phyloP scores from a whole-genome alignment of 2,888 invertebrate genomes.

The Metalampra italica region DNA sequence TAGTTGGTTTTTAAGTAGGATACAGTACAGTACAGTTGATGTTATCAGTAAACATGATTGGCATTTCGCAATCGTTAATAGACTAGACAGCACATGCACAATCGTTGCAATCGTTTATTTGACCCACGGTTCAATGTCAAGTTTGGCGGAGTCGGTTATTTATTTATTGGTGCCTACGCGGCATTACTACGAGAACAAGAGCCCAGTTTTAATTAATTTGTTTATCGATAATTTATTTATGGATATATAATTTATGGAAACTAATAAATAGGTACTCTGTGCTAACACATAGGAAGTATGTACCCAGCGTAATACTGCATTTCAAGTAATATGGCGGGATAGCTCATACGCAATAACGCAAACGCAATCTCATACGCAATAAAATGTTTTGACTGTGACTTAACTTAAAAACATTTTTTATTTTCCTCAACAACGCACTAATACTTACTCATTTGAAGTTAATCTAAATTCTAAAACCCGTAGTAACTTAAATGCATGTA shows the following conservation, averaged over 20 bases:
- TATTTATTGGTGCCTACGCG: background rate
- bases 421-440: background rate
- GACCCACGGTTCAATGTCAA: conserved; percentile 36
- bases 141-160: conserved; percentile 20
- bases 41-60: conserved; percentile 6
- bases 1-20: too few relatives aligned
- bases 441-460: background rate
- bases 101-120: conserved; percentile 16
- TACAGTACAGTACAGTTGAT: background rate
- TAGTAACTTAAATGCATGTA: conserved; percentile 33
- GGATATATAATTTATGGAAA: too few relatives aligned
- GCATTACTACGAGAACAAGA: background rate
- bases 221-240: background rate
- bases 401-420: too few relatives aligned
- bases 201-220: background rate
- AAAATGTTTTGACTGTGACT: too few relatives aligned
- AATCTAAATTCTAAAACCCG: conserved; percentile 8
- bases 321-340: too few relatives aligned
- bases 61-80: conserved; percentile 18
- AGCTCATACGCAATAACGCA: too few relatives aligned
- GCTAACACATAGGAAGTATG: too few relatives aligned
- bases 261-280: too few relatives aligned
- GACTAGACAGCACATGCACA: conserved; percentile 13
- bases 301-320: too few relatives aligned
- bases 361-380: too few relatives aligned